Evolutionary conservation across 2,113 vertebrate species (phyloP).

Genomic region (Arizona elegans): DNA sequence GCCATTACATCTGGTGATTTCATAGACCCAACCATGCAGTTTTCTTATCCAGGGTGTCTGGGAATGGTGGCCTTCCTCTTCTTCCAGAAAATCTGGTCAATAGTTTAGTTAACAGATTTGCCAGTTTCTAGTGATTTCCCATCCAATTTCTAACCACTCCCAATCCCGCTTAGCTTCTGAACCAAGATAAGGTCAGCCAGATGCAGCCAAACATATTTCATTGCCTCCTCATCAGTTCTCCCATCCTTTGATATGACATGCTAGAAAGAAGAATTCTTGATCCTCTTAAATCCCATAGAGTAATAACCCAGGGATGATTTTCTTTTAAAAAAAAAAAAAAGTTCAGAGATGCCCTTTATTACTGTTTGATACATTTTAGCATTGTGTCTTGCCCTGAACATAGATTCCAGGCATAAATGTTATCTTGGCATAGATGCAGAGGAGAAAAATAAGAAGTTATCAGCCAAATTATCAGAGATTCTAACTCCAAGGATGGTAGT

Average conservation of each 20-base stretch:
- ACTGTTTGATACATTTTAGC: not conserved
- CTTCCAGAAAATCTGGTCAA: not conserved
- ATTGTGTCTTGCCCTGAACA: not conserved
- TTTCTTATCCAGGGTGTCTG: not conserved
- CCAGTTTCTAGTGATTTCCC: not conserved
- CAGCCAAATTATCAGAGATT: not conserved
- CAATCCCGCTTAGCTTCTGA: not conserved
- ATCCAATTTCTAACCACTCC: not conserved
- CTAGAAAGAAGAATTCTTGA: not conserved
- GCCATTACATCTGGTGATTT: not conserved
- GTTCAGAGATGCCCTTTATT: not conserved
- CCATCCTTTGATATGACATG: not conserved
- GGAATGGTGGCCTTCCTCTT: not conserved
- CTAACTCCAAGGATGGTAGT: not conserved
- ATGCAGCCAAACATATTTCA: not conserved
- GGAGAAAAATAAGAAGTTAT: not conserved
- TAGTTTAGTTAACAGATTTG: not conserved
- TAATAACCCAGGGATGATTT: not conserved
- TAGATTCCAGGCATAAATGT: not conserved
- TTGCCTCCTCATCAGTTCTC: not conserved
- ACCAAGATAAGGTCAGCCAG: not conserved
- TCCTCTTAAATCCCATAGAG: not conserved
- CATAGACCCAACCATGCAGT: not conserved
- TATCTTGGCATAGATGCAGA: not conserved
- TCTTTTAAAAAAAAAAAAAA: not conserved